phyloP scores from a whole-genome alignment of 1,140 invertebrate genomes.

The Drosophila cardini region DNA sequence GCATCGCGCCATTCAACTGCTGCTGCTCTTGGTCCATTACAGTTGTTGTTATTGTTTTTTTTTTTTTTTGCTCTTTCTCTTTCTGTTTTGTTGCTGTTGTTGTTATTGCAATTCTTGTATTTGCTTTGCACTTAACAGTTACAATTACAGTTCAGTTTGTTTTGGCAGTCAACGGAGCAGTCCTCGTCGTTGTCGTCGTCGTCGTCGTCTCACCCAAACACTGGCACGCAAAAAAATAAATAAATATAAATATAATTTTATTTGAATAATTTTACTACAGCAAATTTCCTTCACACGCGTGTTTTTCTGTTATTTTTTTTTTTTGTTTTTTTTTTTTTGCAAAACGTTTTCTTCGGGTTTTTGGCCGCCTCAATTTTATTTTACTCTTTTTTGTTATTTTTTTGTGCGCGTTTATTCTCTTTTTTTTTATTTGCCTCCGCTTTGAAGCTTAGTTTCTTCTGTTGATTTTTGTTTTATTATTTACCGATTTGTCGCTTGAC shows the following conservation, averaged over 20 bases:
- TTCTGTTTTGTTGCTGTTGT: conserved; percentile 31
- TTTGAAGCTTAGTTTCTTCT: background rate
- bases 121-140: conserved; percentile 21
- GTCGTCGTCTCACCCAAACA: conserved; percentile 16
- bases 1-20: conserved; percentile 81
- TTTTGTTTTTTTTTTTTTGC: background rate
- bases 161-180: conserved; percentile 8
- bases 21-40: conserved; percentile 74
- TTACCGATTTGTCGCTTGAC: conserved; percentile 34
- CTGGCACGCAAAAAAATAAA: conserved; percentile 37
- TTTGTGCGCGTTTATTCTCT: conserved; percentile 35
- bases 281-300: conserved; percentile 30
- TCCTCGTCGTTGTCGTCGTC: conserved; percentile 9
- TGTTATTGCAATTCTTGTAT: conserved; percentile 22
- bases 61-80: conserved; percentile 23
- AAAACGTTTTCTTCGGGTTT: conserved; percentile 17
- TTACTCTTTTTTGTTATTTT: background rate
- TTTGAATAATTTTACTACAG: conserved; percentile 11
- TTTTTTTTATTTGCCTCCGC: conserved; percentile 12
- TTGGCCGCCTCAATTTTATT: conserved; percentile 16
- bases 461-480: conserved; percentile 42
- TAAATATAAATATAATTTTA: conserved; percentile 19
- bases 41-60: conserved; percentile 31
- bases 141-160: conserved; percentile 3
- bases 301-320: conserved; percentile 10